These are phyloP conservation scores for Nematolebias whitei DNA, from an alignment of 2,113 vertebrate genomes.

Conservation along the genomic window DNA sequence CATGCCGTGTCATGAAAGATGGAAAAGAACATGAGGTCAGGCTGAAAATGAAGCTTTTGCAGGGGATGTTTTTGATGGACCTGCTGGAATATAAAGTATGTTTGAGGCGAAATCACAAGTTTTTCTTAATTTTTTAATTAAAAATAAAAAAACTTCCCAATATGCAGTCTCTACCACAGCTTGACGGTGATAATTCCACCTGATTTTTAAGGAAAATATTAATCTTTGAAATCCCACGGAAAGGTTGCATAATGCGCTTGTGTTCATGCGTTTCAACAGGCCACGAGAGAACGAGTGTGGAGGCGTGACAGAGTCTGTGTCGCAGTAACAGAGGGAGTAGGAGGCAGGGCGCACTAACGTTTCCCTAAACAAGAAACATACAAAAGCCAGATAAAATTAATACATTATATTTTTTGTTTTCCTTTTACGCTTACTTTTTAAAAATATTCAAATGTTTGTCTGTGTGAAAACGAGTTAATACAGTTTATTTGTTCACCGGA, in stretches of 20 bases:
- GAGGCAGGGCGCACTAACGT: constrained; percentile 41
- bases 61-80: too few relatives aligned
- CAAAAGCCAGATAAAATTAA: too few relatives aligned
- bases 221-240: constrained; percentile 20
- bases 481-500: too few relatives aligned
- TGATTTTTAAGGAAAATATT: background rate
- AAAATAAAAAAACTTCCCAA: background rate
- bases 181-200: background rate
- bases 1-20: background rate
- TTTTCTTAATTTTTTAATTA: background rate
- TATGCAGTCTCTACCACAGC: background rate
- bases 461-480: too few relatives aligned
- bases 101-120: too few relatives aligned
- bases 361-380: background rate
- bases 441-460: too few relatives aligned
- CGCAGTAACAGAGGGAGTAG: constrained; percentile 50
- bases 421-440: too few relatives aligned
- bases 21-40: constrained; percentile 26
- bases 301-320: constrained; percentile 32
- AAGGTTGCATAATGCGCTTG: constrained; percentile 48
- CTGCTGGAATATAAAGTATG: too few relatives aligned
- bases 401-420: too few relatives aligned
- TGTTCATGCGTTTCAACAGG: constrained; percentile 48
- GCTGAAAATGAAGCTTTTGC: background rate
- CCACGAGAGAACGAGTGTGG: constrained; percentile 40